phyloP scores from a whole-genome alignment of 2,888 invertebrate genomes.

The Volucella bombylans region DNA sequence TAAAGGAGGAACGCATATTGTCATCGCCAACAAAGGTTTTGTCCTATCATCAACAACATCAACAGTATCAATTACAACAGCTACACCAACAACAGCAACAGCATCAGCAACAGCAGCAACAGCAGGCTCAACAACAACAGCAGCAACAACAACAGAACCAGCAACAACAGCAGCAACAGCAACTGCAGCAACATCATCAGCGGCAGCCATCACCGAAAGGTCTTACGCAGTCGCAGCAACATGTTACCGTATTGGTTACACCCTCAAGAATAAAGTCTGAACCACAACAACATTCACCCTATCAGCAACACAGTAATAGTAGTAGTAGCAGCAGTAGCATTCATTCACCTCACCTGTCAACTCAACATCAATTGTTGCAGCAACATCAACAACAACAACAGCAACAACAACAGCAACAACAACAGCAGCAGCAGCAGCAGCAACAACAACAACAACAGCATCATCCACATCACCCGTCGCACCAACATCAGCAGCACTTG shows the following conservation, averaged over 20 bases:
- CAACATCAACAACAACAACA: slow-evolving; percentile 78
- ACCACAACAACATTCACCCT: slow-evolving; percentile 78
- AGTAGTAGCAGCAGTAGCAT: slow-evolving; percentile 79
- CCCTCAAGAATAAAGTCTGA: slow-evolving; percentile 83
- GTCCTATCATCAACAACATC: slow-evolving; percentile 79
- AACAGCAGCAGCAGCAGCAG: slow-evolving; percentile 79
- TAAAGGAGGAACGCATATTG: slow-evolving; percentile 81
- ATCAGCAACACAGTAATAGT: slow-evolving; percentile 76
- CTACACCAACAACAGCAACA: slow-evolving; percentile 74
- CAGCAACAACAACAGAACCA: slow-evolving; percentile 75
- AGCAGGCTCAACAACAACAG: slow-evolving; percentile 73
- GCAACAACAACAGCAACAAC: slow-evolving; percentile 78
- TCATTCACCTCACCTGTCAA: slow-evolving; percentile 54
- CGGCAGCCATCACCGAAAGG: slow-evolving; percentile 76
- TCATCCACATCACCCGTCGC: slow-evolving; percentile 80
- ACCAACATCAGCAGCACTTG: slow-evolving; percentile 80
- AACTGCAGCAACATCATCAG: slow-evolving; percentile 82
- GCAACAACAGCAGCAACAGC: slow-evolving; percentile 81
- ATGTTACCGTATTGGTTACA: slow-evolving; percentile 83
- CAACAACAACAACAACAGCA: slow-evolving; percentile 78
- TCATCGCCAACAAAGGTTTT: slow-evolving; percentile 81
- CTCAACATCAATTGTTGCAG: slow-evolving; percentile 76
- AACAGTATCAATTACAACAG: slow-evolving; percentile 76
- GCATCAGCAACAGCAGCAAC: slow-evolving; percentile 75
- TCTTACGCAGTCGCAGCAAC: slow-evolving; percentile 79